phyloP scores from a whole-genome alignment of 2,797 vertebrate genomes.

The Argentina silus region DNA sequence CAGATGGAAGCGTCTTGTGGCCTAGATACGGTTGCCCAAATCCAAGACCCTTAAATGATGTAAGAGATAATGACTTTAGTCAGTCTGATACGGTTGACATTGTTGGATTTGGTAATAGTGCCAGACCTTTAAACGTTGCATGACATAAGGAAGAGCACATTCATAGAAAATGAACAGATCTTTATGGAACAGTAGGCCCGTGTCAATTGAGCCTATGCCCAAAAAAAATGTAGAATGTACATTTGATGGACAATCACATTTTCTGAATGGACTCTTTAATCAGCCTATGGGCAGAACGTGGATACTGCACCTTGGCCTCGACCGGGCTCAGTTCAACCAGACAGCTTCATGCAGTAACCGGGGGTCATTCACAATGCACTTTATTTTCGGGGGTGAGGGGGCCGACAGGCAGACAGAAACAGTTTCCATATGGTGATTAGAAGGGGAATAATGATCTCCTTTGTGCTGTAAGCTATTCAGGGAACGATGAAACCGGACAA shows the following conservation, averaged over 20 bases:
- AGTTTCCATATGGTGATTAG: constrained; percentile 72
- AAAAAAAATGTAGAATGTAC: background rate
- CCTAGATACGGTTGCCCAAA: constrained; percentile 61
- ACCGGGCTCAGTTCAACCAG: constrained; percentile 34
- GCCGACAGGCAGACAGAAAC: constrained; percentile 60
- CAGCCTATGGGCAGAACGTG: background rate
- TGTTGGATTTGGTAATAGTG: no score
- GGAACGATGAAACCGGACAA: constrained; percentile 67
- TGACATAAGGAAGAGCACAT: background rate
- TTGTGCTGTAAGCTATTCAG: constrained; percentile 77
- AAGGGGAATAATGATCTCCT: constrained; percentile 74
- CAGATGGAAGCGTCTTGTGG: constrained; percentile 71
- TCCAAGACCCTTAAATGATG: constrained; percentile 40
- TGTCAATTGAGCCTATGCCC: background rate
- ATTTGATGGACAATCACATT: no score
- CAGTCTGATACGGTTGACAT: background rate
- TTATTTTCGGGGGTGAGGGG: constrained; percentile 65
- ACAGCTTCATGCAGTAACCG: constrained; percentile 66
- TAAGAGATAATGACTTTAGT: background rate
- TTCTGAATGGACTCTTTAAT: background rate
- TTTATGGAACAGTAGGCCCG: background rate
- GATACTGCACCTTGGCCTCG: background rate
- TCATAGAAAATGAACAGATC: background rate
- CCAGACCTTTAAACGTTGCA: no score
- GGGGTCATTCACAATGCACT: constrained; percentile 38